Evolutionary conservation across 2,113 vertebrate genomes (phyloP).

Genomic region (Falco punctatus): DNA sequence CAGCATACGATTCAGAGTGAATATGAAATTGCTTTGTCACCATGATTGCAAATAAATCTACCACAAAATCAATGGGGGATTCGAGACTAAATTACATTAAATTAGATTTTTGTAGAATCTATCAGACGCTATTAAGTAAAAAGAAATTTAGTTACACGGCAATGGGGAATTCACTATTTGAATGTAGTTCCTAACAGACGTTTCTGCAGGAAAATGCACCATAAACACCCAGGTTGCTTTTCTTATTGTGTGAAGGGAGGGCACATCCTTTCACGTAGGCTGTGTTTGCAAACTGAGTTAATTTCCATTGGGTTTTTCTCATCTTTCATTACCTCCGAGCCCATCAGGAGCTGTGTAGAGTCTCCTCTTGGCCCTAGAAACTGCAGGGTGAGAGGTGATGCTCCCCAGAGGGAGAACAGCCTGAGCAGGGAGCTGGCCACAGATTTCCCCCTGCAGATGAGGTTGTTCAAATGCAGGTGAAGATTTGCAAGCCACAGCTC

Average conservation of each 20-base stretch:
- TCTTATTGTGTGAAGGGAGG: background rate
- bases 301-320: background rate
- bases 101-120: constrained; percentile 39
- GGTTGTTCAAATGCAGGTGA: background rate
- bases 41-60: background rate
- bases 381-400: rapidly evolving
- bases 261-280: background rate
- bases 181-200: background rate
- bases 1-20: background rate
- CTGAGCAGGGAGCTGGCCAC: background rate
- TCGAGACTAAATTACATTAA: constrained; percentile 36
- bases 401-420: background rate
- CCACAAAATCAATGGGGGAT: background rate
- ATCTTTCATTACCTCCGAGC: background rate
- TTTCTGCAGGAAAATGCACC: background rate
- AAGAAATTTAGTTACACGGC: background rate
- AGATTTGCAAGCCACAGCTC: background rate
- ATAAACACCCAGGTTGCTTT: background rate
- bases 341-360: background rate
- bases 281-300: background rate
- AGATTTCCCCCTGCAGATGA: background rate
- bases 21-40: constrained; percentile 22
- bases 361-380: background rate
- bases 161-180: background rate
- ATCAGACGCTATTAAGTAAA: constrained; percentile 26